Conservation (phyloP, 2,113 vertebrate species). For the Dasyornis broadbenti region DNA sequence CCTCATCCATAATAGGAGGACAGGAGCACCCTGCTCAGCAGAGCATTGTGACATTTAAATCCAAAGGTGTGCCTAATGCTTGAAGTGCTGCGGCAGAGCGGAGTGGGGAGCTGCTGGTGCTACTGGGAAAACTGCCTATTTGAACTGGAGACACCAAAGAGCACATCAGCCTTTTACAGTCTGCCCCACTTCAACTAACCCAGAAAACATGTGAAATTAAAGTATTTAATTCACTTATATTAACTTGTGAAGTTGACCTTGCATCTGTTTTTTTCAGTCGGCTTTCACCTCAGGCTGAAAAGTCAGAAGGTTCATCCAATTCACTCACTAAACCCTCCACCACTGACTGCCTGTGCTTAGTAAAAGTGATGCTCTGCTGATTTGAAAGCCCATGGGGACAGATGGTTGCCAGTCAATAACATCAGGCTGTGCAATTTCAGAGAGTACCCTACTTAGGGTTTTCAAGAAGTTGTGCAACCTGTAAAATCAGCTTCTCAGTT, state of each 20-base stretch:
- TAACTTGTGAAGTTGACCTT: background rate
- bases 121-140: background rate
- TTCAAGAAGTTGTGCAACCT: background rate
- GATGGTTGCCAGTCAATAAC: background rate
- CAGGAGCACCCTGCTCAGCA: background rate
- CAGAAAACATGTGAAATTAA: background rate
- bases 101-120: background rate
- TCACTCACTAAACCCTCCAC: background rate
- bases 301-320: background rate
- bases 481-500: background rate
- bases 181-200: background rate
- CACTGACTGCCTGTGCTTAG: background rate
- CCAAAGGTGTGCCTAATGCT: background rate
- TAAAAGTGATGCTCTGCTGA: background rate
- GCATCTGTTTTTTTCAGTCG: background rate
- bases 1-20: background rate
- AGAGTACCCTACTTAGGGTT: background rate
- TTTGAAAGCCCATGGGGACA: background rate
- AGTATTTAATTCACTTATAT: background rate
- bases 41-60: background rate
- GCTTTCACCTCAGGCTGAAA: background rate
- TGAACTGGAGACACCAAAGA: background rate
- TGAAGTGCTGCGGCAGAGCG: accelerated
- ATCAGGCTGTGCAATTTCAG: background rate
- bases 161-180: background rate